Evolutionary conservation across 2,888 invertebrate genomes (phyloP).

Genomic region (Acanthosepion esculentum): DNA sequence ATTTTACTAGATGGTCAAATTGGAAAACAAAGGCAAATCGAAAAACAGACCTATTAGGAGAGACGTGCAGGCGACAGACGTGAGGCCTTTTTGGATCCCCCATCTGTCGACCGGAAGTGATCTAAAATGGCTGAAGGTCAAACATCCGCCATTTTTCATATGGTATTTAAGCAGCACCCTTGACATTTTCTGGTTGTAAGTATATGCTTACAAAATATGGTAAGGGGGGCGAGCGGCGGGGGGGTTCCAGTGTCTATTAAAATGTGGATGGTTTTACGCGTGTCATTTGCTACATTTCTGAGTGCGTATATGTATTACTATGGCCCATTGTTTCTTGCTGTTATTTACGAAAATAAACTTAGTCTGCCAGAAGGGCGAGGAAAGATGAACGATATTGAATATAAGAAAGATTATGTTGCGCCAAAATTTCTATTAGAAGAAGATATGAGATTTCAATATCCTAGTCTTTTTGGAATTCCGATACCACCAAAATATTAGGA

Average conservation of each 20-base stretch:
- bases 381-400: background rate
- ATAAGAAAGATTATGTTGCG: background rate
- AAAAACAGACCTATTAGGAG: background rate
- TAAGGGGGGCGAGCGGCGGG: background rate
- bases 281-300: background rate
- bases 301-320: background rate
- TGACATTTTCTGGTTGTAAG: background rate
- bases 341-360: background rate
- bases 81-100: background rate
- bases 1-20: background rate
- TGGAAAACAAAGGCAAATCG: background rate
- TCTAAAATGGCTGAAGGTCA: constrained; percentile 6
- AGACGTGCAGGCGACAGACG: background rate
- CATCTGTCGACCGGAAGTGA: background rate
- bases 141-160: constrained; percentile 1
- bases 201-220: background rate
- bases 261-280: background rate
- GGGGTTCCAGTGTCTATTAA: background rate
- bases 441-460: too few relatives aligned
- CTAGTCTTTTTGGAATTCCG: too few relatives aligned
- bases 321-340: background rate
- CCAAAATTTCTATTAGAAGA: background rate
- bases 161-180: background rate
- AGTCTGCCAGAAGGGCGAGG: background rate
- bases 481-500: too few relatives aligned